These are phyloP conservation scores for Nemoura dubitans DNA, from an alignment of 2,888 invertebrate genomes.

Conservation along the genomic window DNA sequence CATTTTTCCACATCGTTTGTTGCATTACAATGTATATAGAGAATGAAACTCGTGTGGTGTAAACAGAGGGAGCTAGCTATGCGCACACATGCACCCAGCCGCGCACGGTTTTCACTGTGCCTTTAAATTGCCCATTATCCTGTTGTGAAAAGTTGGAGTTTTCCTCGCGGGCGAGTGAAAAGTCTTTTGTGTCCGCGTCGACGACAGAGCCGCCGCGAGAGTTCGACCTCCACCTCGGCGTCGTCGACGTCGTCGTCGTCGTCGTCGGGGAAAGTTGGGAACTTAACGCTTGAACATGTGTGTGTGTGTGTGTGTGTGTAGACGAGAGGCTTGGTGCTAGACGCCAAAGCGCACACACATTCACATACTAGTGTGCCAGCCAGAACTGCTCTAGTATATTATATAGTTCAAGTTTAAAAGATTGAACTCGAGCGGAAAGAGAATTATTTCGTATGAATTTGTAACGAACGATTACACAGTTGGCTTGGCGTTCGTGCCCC, in stretches of 20 bases:
- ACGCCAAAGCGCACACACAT: not conserved
- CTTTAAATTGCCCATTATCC: slow-evolving; percentile 7
- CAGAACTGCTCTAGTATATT: not conserved
- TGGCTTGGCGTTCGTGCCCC: not conserved
- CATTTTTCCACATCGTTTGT: too few species aligned
- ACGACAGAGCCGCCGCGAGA: not conserved
- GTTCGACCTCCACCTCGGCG: not conserved
- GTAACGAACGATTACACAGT: slow-evolving; percentile 5
- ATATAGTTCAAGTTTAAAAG: slow-evolving; percentile 9
- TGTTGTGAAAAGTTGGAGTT: slow-evolving; percentile 8
- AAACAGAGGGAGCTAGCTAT: too few species aligned
- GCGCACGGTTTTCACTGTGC: not conserved
- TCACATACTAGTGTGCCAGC: not conserved
- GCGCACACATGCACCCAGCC: too few species aligned
- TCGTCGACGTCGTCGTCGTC: not conserved
- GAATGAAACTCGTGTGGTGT: too few species aligned
- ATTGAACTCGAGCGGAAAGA: not conserved
- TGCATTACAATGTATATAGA: too few species aligned
- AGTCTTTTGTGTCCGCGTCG: slow-evolving; percentile 17
- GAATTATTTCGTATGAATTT: not conserved
- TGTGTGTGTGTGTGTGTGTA: not conserved
- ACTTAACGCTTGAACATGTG: not conserved
- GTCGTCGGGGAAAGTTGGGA: not conserved
- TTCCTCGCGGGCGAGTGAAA: not conserved
- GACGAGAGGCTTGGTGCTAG: too few species aligned